Percentiles rank a stretch among this genome's conserved stretches.
These are phyloP conservation scores for Panthera tigris DNA, from an alignment of 2,113 vertebrate species.

Conservation along the genomic window DNA sequence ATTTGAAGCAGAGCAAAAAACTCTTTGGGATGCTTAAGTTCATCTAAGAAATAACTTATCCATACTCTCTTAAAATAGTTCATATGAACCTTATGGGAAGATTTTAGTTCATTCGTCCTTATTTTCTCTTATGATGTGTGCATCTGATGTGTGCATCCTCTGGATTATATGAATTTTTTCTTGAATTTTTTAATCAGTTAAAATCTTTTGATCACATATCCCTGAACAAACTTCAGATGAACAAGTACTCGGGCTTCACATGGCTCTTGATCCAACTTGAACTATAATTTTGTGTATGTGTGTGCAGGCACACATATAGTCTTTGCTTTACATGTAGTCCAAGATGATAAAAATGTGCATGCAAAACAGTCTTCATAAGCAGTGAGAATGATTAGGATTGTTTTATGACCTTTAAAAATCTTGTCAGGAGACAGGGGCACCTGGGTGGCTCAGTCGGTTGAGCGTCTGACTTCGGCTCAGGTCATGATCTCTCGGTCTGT, in stretches of 20 bases:
- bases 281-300: not conserved
- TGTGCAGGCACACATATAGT: not conserved
- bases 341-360: not conserved
- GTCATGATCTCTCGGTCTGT: too few relatives aligned
- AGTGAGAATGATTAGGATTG: not conserved
- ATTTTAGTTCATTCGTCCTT: constrained; percentile 23
- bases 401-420: constrained; percentile 26
- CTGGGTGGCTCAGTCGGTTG: too few relatives aligned
- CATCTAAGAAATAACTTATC: not conserved
- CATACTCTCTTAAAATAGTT: constrained; percentile 31
- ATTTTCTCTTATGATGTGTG: not conserved
- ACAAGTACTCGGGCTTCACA: not conserved
- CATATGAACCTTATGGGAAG: constrained; percentile 5
- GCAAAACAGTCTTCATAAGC: not conserved
- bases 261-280: not conserved
- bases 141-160: not conserved
- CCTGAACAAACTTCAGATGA: constrained; percentile 1
- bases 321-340: not conserved
- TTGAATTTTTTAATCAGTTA: not conserved
- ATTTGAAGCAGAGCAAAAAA: not conserved
- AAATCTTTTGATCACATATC: not conserved
- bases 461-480: too few relatives aligned
- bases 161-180: not conserved
- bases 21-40: not conserved
- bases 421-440: not conserved